Conservation (phyloP, 2,888 invertebrate species). For the Drepana falcataria region DNA sequence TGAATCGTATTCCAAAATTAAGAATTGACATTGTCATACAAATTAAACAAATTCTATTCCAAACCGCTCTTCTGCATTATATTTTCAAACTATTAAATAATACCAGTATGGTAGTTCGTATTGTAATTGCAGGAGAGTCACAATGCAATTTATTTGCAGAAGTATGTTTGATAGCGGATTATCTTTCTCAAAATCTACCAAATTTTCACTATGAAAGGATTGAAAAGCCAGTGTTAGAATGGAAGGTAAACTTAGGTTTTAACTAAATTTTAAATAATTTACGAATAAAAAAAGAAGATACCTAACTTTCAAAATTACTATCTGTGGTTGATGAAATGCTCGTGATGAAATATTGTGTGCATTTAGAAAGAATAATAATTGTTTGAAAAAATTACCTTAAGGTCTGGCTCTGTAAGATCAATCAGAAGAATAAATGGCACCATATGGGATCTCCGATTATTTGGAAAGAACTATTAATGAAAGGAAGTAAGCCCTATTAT, state of each 20-base stretch:
- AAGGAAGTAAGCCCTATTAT: slow-evolving; percentile 74
- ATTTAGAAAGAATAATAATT: too few relatives aligned
- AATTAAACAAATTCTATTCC: too few relatives aligned
- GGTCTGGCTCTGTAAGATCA: slow-evolving; percentile 72
- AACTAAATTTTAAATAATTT: too few relatives aligned
- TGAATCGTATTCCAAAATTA: too few relatives aligned
- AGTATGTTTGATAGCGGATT: slow-evolving; percentile 73
- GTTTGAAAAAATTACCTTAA: slow-evolving; percentile 23
- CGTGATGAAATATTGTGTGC: too few relatives aligned
- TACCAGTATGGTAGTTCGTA: slow-evolving; percentile 61
- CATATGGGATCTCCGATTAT: slow-evolving; percentile 75
- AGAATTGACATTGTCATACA: too few relatives aligned
- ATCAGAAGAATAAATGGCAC: slow-evolving; percentile 76
- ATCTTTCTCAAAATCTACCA: slow-evolving; percentile 73
- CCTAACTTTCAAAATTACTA: too few relatives aligned
- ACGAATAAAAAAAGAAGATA: too few relatives aligned
- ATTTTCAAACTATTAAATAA: not conserved
- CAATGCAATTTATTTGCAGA: slow-evolving; percentile 74
- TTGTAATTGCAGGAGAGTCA: slow-evolving; percentile 76
- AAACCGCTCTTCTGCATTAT: too few relatives aligned
- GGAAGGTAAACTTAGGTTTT: slow-evolving; percentile 56
- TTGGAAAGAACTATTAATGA: slow-evolving; percentile 79
- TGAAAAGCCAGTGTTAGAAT: slow-evolving; percentile 64
- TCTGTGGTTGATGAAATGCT: too few relatives aligned
- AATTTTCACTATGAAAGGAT: slow-evolving; percentile 73